These are phyloP conservation scores for Isaurus tuberculatus DNA, from an alignment of 92 coral and sea anemone genomes.

Conservation along the genomic window DNA sequence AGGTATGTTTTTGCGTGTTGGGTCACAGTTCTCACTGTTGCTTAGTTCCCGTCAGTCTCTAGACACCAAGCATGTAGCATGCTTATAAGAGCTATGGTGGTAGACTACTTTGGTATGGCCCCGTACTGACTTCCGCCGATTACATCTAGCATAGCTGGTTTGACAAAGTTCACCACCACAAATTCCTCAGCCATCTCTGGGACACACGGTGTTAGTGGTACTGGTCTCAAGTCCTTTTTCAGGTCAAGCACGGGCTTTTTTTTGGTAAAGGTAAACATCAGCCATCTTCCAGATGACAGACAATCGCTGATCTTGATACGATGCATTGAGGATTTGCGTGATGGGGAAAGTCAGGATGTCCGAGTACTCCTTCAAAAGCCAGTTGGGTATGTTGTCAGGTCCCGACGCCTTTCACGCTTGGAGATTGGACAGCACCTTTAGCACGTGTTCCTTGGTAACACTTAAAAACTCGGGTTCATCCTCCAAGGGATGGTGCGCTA, in stretches of 20 bases:
- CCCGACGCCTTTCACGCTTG: constrained; percentile 46
- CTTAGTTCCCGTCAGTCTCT: constrained; percentile 45
- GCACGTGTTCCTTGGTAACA: constrained; percentile 20
- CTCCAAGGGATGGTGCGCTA: background rate
- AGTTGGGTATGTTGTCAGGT: constrained; percentile 35
- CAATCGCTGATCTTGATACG: constrained; percentile 31
- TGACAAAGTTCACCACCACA: constrained; percentile 44
- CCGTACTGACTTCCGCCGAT: constrained; percentile 41
- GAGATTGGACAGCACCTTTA: constrained; percentile 31
- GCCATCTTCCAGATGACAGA: constrained; percentile 53
- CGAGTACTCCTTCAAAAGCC: constrained; percentile 49
- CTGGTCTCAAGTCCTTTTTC: constrained; percentile 56
- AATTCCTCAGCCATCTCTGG: constrained; percentile 46
- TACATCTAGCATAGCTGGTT: constrained; percentile 56
- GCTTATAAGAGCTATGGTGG: constrained; percentile 37
- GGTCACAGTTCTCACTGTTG: constrained; percentile 38
- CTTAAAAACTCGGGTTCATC: constrained; percentile 12
- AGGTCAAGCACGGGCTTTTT: constrained; percentile 31
- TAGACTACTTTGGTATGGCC: constrained; percentile 38
- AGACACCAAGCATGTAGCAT: constrained; percentile 43
- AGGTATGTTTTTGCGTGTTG: too few species aligned
- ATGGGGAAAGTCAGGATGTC: constrained; percentile 41
- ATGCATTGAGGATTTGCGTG: constrained; percentile 40
- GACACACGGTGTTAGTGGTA: constrained; percentile 42
- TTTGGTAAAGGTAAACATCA: constrained; percentile 37